These are phyloP conservation scores for Drosophila tristis DNA, from an alignment of 1,140 invertebrate genomes.

Conservation along the genomic window DNA sequence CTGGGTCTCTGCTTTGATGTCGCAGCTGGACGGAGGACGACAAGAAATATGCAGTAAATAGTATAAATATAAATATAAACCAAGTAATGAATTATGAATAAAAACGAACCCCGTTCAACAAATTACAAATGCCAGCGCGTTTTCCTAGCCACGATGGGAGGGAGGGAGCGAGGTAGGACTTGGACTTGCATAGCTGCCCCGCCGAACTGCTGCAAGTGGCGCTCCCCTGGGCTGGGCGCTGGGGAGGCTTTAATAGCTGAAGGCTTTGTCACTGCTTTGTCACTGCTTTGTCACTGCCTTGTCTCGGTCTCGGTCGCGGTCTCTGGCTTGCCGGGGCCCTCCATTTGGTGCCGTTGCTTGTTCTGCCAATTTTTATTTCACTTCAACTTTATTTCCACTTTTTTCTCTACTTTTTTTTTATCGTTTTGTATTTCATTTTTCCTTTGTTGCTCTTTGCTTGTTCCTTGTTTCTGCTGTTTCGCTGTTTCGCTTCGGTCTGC, in stretches of 20 bases:
- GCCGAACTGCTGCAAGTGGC: neutral
- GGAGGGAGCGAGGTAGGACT: no score
- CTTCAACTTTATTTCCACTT: constrained; percentile 2
- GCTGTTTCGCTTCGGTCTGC: neutral
- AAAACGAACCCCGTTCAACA: constrained; percentile 52
- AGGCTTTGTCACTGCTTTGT: constrained; percentile 25
- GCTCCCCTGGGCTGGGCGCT: no score
- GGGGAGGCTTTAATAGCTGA: constrained; percentile 29
- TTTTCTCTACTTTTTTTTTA: neutral
- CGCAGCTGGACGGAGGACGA: neutral
- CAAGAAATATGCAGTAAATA: constrained; percentile 49
- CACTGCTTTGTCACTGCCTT: constrained; percentile 26
- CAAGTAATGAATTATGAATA: constrained; percentile 66
- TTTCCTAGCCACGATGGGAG: neutral
- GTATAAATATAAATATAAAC: constrained; percentile 73
- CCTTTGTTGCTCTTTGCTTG: no score
- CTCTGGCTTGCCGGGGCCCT: neutral
- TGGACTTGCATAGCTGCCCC: neutral
- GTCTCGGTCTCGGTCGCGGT: no score
- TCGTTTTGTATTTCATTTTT: constrained; percentile 3
- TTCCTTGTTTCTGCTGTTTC: neutral
- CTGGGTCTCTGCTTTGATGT: neutral
- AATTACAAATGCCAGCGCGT: constrained; percentile 12
- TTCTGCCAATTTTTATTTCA: constrained; percentile 27
- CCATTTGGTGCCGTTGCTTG: neutral